Conservation (phyloP, 2,888 invertebrate genomes). For the Drosophila phalerata region DNA sequence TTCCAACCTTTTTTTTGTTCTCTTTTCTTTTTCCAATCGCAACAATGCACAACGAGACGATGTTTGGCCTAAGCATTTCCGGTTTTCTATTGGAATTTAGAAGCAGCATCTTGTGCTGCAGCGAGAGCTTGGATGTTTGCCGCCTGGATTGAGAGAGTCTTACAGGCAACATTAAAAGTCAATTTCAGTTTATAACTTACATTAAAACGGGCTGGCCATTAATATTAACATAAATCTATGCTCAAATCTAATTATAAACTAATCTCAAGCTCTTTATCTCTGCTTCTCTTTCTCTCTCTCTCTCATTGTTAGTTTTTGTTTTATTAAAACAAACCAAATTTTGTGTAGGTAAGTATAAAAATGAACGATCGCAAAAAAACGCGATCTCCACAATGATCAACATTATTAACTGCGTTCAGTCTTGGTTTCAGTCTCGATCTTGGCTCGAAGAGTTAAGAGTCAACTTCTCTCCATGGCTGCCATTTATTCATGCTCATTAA, state of each 20-base stretch:
- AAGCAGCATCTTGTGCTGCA: constrained; percentile 44
- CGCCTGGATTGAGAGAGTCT: constrained; percentile 31
- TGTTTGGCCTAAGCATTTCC: constrained; percentile 74
- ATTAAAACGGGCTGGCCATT: constrained; percentile 60
- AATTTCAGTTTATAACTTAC: constrained; percentile 65
- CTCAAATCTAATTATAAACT: constrained; percentile 70
- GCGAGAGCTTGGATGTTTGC: constrained; percentile 54
- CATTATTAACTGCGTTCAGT: constrained; percentile 53
- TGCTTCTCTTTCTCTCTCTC: constrained; percentile 3
- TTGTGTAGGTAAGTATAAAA: constrained; percentile 19
- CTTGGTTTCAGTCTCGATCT: constrained; percentile 18
- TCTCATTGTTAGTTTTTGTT: background rate
- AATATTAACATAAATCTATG: constrained; percentile 71
- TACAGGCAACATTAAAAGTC: constrained; percentile 51
- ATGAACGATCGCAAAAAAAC: constrained; percentile 48
- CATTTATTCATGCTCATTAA: constrained; percentile 81
- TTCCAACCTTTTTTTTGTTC: constrained; percentile 14
- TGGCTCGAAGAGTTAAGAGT: background rate
- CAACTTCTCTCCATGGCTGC: constrained; percentile 43
- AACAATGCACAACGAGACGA: constrained; percentile 59
- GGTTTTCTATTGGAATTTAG: constrained; percentile 78
- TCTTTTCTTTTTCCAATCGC: constrained; percentile 52
- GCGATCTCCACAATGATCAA: constrained; percentile 39
- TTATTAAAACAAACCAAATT: background rate
- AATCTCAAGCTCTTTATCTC: constrained; percentile 38